Evolutionary conservation across 2,797 vertebrate genomes (phyloP), one percentile per base, ranked within the genome.

Genomic region (Muscicapa comitata): DNA sequence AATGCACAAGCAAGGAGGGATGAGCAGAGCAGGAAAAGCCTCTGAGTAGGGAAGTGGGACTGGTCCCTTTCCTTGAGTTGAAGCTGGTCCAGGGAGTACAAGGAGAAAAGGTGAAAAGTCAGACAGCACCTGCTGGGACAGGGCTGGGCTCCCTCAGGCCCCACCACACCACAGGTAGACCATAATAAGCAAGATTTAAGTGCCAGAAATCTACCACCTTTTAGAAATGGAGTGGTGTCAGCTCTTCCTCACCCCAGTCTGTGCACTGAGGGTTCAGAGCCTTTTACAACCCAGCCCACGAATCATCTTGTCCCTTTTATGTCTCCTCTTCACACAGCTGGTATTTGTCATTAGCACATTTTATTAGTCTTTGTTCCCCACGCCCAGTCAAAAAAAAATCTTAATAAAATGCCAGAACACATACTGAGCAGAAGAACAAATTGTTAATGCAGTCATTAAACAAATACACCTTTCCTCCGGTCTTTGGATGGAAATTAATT

Each of bases 401-500:
- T 74, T 90, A 61, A 87, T 91, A 92, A 94, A 95, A 95, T 90
- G 63, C 83, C 88, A 85, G 93, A 63, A 86, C 85, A 73, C 93
- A 93, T 25, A 58, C 61, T 25, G 92, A 95, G 93, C 77, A 70
- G 87, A 75, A 82, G 95, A 94, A 88, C 77, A 93, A 95, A 95
- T 92, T 86, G 91, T 92, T 74, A 79, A 70, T 24, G 63, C 24
- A 1, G 83, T 96, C 80, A 42, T 93, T 96, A 96, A 95, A 94
- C 94, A 97, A 96, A 95, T 31, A 74, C 67, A 55, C 66, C 77
- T 94, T 50, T 94, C 67, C 71, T 85, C 54, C 1, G 1, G 54
- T 74, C 90, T 78, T 75, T 48, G 87, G 86, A 59, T 62, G 47
- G 88, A 75, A 95, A 96, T 93, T 91, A 94, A 96, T 96, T 90